Percentiles rank a stretch among this genome's conserved stretches.
These are phyloP conservation scores for Globia sparganii DNA, from an alignment of 2,888 invertebrate genomes.

Conservation along the genomic window DNA sequence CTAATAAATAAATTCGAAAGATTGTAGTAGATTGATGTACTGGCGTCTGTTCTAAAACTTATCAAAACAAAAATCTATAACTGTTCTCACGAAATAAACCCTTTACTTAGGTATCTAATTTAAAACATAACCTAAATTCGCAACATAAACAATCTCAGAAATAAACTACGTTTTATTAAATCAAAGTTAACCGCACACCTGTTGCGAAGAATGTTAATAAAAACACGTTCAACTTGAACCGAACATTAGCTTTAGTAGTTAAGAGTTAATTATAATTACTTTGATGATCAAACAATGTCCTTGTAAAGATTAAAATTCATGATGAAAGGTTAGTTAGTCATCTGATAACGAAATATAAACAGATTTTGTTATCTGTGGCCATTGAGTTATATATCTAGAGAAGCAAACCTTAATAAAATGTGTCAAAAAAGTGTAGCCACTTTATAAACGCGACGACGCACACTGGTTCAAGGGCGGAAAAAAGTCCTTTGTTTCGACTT, in stretches of 20 bases:
- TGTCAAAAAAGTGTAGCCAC: too few relatives aligned
- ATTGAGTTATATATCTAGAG: too few relatives aligned
- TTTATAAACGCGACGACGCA: too few relatives aligned
- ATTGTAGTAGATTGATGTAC: too few relatives aligned
- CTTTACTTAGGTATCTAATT: not conserved
- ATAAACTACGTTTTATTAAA: conserved; percentile 30
- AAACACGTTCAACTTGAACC: conserved; percentile 43
- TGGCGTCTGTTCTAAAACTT: too few relatives aligned
- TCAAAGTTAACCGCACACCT: conserved; percentile 37
- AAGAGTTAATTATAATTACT: conserved; percentile 33
- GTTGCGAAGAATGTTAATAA: conserved; percentile 32
- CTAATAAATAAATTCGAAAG: too few relatives aligned
- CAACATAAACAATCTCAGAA: conserved; percentile 11
- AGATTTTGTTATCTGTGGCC: conserved; percentile 43
- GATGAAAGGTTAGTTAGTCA: conserved; percentile 39
- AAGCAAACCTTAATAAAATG: too few relatives aligned
- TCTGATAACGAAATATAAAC: conserved; percentile 40
- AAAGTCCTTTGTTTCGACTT: too few relatives aligned
- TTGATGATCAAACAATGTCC: conserved; percentile 41
- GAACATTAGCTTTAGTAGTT: conserved; percentile 22
- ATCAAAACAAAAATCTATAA: conserved; percentile 39
- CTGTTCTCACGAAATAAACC: conserved; percentile 28
- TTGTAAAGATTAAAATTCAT: conserved; percentile 32
- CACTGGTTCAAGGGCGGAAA: too few relatives aligned
- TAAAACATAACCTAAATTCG: conserved; percentile 49